A percentile compares a stretch with the other conserved stretches of the same genome.
These are phyloP conservation scores for Myotis vivesi DNA, from an alignment of 2,797 vertebrate species.

Conservation along the genomic window DNA sequence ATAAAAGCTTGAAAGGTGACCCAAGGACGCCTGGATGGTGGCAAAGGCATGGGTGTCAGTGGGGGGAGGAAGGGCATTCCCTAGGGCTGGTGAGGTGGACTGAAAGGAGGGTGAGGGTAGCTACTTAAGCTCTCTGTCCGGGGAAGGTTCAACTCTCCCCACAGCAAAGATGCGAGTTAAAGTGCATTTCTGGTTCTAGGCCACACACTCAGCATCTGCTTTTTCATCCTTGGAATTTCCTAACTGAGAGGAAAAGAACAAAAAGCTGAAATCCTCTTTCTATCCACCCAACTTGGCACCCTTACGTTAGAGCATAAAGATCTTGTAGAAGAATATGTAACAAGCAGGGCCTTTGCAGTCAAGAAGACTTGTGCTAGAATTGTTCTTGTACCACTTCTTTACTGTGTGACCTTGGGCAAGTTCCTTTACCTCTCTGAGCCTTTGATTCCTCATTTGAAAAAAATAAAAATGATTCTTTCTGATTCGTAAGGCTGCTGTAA, in stretches of 20 bases:
- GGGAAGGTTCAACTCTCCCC: background rate
- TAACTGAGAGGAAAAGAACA: background rate
- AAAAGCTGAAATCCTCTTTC: background rate
- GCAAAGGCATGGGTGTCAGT: background rate
- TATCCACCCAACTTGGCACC: background rate
- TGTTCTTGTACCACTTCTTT: background rate
- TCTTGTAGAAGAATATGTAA: background rate
- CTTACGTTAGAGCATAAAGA: background rate
- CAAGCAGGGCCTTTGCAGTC: background rate
- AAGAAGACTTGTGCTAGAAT: background rate
- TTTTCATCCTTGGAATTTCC: background rate
- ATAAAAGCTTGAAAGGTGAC: background rate
- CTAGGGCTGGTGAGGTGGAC: background rate
- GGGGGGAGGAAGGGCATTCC: background rate
- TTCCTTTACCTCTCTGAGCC: slow-evolving; percentile 45
- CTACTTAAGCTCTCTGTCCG: background rate
- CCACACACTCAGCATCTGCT: background rate
- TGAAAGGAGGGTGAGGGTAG: background rate
- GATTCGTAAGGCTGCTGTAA: background rate
- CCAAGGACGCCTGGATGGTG: background rate
- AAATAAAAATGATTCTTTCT: background rate
- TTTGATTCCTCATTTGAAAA: slow-evolving; percentile 56
- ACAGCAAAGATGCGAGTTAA: background rate
- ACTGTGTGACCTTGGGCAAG: background rate
- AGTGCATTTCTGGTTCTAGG: background rate